Percentiles rank a stretch among this genome's conserved stretches.
Evolutionary conservation across 2,888 invertebrate genomes (phyloP).

Genomic region (Parnassius glacialis): DNA sequence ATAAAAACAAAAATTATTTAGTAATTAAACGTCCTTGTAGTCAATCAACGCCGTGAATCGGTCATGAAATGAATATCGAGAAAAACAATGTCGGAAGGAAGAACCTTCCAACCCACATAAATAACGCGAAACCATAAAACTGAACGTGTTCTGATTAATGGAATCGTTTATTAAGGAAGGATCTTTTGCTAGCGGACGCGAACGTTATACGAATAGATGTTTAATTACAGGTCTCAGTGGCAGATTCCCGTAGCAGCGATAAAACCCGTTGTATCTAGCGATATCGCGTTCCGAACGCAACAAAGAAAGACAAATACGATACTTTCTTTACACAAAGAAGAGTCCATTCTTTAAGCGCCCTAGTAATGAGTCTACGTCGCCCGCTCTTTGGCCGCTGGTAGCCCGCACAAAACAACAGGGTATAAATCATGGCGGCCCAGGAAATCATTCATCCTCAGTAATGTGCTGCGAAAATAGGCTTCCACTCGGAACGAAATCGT

Average conservation of each 20-base stretch:
- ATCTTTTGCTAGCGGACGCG: conserved; percentile 3
- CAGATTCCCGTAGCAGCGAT: conserved; percentile 20
- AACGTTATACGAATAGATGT: conserved; percentile 16
- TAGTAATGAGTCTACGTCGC: conserved; percentile 66
- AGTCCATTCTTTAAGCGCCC: conserved; percentile 65
- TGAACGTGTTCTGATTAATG: conserved; percentile 14
- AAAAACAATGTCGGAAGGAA: conserved; percentile 4
- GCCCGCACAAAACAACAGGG: conserved; percentile 49
- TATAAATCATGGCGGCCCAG: conserved; percentile 75
- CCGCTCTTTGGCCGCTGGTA: conserved; percentile 38
- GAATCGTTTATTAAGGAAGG: conserved; percentile 9
- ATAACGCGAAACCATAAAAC: conserved; percentile 8
- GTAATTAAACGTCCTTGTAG: too few species aligned
- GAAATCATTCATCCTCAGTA: conserved; percentile 79
- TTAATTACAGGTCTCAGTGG: conserved; percentile 28
- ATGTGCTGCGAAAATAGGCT: conserved; percentile 80
- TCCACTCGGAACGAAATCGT: conserved; percentile 56
- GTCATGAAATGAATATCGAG: neutral
- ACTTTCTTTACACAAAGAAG: conserved; percentile 64
- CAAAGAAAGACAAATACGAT: conserved; percentile 71
- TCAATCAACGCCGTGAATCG: neutral
- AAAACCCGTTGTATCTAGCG: conserved; percentile 26
- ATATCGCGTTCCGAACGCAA: conserved; percentile 38
- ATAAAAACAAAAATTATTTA: too few species aligned
- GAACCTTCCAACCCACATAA: conserved; percentile 1